Evolutionary conservation across 2,888 invertebrate species (phyloP).

Genomic region (Tachina grossa): DNA sequence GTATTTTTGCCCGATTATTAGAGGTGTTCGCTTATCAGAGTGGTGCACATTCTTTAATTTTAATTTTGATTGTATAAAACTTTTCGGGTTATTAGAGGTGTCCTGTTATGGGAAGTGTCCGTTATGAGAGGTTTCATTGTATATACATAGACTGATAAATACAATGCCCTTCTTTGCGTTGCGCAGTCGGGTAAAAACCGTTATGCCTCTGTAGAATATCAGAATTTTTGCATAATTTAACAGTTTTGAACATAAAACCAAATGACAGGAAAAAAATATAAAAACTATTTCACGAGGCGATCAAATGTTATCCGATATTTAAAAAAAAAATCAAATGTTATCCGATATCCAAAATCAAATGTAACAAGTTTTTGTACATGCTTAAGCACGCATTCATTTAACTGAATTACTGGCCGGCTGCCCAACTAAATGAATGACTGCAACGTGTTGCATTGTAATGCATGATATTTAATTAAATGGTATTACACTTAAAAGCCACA

Average conservation of each 20-base stretch:
- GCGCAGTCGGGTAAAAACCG: no score
- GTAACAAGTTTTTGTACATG: slow-evolving; percentile 45
- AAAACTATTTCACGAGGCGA: slow-evolving; percentile 44
- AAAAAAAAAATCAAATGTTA: slow-evolving; percentile 50
- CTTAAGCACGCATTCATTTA: slow-evolving; percentile 39
- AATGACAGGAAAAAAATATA: background rate
- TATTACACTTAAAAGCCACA: slow-evolving; percentile 51
- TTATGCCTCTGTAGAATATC: background rate
- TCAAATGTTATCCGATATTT: slow-evolving; percentile 56
- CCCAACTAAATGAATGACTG: slow-evolving; percentile 11
- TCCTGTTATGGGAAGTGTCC: no score
- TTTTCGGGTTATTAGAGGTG: no score
- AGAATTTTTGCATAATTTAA: slow-evolving; percentile 19
- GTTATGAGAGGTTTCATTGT: no score
- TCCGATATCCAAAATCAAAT: slow-evolving; percentile 40
- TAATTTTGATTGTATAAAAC: no score
- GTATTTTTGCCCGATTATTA: no score
- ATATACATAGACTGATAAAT: no score
- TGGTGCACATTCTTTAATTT: no score
- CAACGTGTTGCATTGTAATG: slow-evolving; percentile 33
- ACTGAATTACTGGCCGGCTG: slow-evolving; percentile 9
- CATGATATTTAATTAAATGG: background rate
- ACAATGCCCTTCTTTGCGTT: no score
- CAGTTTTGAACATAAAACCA: background rate
- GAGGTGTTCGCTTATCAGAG: no score